Evolutionary conservation across 2,113 vertebrate species (phyloP), one percentile per base, ranked within the genome.

Genomic region (Donacobius atricapilla): DNA sequence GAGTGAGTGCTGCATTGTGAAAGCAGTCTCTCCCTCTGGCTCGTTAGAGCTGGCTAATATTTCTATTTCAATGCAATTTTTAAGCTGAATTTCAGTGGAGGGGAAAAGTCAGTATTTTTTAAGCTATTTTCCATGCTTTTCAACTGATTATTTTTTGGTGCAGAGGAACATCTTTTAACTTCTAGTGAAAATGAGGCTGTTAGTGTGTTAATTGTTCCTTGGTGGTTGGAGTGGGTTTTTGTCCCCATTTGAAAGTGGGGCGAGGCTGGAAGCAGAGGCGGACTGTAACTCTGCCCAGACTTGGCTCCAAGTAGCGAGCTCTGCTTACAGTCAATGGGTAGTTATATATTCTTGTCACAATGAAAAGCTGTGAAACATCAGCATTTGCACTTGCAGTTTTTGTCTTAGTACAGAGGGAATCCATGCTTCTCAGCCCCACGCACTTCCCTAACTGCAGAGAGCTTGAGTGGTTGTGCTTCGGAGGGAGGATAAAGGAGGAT

Each of bases 191-290:
- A 95, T 94, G 72, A 87, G 91, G n/a, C 82, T 82, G 88, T 90
- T 94, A 95, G 88, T 8, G 6, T 96, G 94, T 94, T 97, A 96
- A 96, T 97, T 95, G 66, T 91, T 96, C 82, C 88, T 95, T 61
- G 53, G 87, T 94, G 94, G 82, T 63, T 95, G 75, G 8, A 45
- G 31, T 35, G 69, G 72, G 22, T 6, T 42, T 75, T 35, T 37
- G 27, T 14, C 14, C 23, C 57, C 42, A n/a, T 93, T 83, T 90
- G 66, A 91, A 91, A 94, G 28, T 44, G 42, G 87, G 84, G 66
- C n/a, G 78, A 94, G 93, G 84, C 91, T 94, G 81, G 57, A 95
- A 89, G 78, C 89, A 64, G 80, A 89, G 72, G 72, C 80, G 0
- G 79, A 7, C 68, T 80, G 24, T 87, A 84, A 22, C 47, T 94